Evolutionary conservation across 30 jellyfish, hydroid and myxozoan species (phyloP).

Genomic region (Chironex yamaguchii): DNA sequence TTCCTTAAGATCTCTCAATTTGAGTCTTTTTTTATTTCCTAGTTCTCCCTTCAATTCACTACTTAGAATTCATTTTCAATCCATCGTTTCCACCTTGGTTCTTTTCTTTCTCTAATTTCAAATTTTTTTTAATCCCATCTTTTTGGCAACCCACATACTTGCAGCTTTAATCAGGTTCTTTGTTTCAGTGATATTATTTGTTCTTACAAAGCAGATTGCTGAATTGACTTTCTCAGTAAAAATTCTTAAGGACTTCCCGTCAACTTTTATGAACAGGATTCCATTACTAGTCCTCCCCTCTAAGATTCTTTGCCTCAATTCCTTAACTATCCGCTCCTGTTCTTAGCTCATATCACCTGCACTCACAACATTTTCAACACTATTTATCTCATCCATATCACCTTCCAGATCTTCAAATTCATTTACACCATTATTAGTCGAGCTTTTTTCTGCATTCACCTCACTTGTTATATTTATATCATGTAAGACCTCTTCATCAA

Average conservation of each 20-base stretch:
- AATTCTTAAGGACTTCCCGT: not conserved
- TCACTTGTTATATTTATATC: too few relatives aligned
- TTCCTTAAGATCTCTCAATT: not conserved
- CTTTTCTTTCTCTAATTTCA: not conserved
- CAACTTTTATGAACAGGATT: not conserved
- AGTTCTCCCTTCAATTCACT: not conserved
- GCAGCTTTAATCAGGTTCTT: not conserved
- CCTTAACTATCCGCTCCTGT: not conserved
- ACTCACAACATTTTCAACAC: too few relatives aligned
- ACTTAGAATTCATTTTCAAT: not conserved
- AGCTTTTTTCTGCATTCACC: too few relatives aligned
- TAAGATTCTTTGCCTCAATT: not conserved
- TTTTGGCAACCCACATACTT: constrained; percentile 8
- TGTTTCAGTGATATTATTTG: not conserved
- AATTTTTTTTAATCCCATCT: not conserved
- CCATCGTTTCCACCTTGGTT: not conserved
- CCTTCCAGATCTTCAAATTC: too few relatives aligned
- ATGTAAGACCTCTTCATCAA: too few relatives aligned
- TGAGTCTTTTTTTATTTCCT: not conserved
- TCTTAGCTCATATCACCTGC: not conserved
- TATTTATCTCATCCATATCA: too few relatives aligned
- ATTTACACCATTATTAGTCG: too few relatives aligned
- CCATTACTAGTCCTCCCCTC: not conserved
- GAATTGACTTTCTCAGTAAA: not conserved
- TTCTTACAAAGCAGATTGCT: not conserved